Evolutionary conservation across 2,113 vertebrate genomes (phyloP), one percentile per base, ranked within the genome.

Genomic region (Phalacrocorax carbo): DNA sequence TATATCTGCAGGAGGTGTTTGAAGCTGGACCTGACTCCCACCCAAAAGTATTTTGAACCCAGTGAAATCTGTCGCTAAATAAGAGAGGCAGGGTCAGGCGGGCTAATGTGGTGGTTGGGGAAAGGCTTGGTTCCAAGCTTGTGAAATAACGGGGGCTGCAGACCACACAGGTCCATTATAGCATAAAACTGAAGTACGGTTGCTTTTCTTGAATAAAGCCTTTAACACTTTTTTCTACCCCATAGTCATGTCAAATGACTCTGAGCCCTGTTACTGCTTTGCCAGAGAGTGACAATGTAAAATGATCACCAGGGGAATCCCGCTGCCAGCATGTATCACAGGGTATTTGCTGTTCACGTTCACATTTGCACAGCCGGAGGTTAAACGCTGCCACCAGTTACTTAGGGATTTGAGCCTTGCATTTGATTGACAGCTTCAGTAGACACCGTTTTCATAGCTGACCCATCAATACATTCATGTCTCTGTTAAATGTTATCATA

Each of bases 131-230:
- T 34, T 64, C 62, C 42, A 62, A 69, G 22, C n/a, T 36, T 48
- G 14, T 48, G 38, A 68, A 61, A 54, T 48, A 46, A 48, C 27
- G 34, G 6, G 40, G 34, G 12, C 25, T 68, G 20, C 69, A 42
- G 54, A 48, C 29, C 30, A 73, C 0, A 0, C 2, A 0, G 3
- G 27, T 36, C 30, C 32, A 22, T 51, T 51, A 15, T 0, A 58
- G 36, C 51, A 14, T 8, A 13, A 36, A 52, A 16, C 32, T 32
- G 9, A 7, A 52, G 9, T 21, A 15, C 2, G 4, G 20, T 54
- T 73, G 13, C 29, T 34, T 61, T 54, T 34, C 60, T 54, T n/a
- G 22, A 40, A 54, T 26, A 54, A 80, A 80, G 9, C 38, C 20
- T 60, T 65, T n/a, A 46, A 60, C 5, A 11, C 44, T 44, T 72